These are phyloP conservation scores for Pomatorhinus ruficollis DNA, from an alignment of 2,113 vertebrate species.

Conservation along the genomic window DNA sequence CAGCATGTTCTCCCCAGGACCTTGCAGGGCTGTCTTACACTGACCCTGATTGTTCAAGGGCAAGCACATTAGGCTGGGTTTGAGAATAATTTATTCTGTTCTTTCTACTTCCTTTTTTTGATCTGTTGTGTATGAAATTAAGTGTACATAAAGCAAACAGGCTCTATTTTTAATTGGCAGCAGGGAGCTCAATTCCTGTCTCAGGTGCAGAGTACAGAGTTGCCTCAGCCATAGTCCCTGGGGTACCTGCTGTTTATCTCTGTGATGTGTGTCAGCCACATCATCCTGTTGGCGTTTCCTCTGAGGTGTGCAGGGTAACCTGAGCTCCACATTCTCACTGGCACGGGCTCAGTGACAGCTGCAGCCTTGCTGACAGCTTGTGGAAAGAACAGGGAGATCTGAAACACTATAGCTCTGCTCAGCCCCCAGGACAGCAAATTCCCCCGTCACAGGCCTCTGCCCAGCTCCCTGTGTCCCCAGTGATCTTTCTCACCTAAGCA, in stretches of 20 bases:
- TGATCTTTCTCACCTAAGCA: not conserved
- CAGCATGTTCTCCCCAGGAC: not conserved
- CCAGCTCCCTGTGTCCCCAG: not conserved
- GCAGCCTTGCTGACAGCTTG: not conserved
- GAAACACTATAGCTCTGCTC: not conserved
- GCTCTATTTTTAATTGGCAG: not conserved
- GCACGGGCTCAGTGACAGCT: not conserved
- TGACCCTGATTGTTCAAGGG: not conserved
- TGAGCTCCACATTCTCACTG: not conserved
- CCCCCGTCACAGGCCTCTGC: not conserved
- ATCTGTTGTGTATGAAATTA: not conserved
- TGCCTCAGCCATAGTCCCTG: fast-evolving
- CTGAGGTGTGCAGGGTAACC: not conserved
- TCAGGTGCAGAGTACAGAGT: not conserved
- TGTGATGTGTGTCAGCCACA: not conserved
- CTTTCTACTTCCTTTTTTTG: not conserved
- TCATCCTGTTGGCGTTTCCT: not conserved
- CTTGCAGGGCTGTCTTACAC: not conserved
- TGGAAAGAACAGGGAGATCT: constrained; percentile 11
- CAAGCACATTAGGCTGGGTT: not conserved
- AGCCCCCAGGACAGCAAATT: not conserved
- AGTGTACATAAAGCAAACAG: not conserved
- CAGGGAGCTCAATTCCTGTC: not conserved
- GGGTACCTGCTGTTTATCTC: not conserved
- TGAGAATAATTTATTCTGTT: not conserved